These are phyloP conservation scores for Alectoris magna DNA, from an alignment of 2,797 vertebrate species.

Conservation along the genomic window DNA sequence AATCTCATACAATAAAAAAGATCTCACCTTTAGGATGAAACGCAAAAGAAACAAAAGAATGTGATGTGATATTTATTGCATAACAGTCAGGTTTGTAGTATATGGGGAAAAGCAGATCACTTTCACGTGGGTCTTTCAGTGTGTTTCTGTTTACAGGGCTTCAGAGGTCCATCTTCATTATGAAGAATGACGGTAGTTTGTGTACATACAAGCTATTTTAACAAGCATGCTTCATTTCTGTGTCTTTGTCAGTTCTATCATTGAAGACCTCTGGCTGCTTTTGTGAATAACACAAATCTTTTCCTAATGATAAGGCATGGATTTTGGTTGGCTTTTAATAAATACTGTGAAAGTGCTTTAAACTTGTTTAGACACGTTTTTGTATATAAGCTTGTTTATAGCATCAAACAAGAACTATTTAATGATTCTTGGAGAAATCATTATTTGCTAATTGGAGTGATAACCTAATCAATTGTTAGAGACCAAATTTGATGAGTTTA, in stretches of 20 bases:
- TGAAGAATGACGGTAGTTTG: not conserved
- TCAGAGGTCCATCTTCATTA: not conserved
- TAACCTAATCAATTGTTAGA: not conserved
- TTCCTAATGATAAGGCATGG: not conserved
- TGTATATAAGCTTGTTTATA: conserved; percentile 13
- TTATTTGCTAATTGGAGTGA: not conserved
- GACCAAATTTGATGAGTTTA: conserved; percentile 4
- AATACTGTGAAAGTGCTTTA: not conserved
- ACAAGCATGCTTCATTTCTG: not conserved
- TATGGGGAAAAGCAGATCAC: not conserved
- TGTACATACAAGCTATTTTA: not conserved
- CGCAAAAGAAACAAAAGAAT: not conserved
- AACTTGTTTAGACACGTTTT: conserved; percentile 25
- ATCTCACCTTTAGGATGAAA: not conserved
- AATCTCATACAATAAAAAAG: not conserved
- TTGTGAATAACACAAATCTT: not conserved
- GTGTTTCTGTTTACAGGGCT: conserved; percentile 14
- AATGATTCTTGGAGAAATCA: not conserved
- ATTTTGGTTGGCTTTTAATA: not conserved
- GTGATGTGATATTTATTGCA: not conserved
- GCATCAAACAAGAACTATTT: not conserved
- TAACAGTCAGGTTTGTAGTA: not conserved
- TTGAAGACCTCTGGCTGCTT: not conserved
- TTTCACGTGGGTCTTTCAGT: not conserved
- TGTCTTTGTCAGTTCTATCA: not conserved